A percentile compares a stretch with the other conserved stretches of the same genome.
These are phyloP conservation scores for Cercocebus atys DNA, from an alignment of 2,113 vertebrate species.

Conservation along the genomic window DNA sequence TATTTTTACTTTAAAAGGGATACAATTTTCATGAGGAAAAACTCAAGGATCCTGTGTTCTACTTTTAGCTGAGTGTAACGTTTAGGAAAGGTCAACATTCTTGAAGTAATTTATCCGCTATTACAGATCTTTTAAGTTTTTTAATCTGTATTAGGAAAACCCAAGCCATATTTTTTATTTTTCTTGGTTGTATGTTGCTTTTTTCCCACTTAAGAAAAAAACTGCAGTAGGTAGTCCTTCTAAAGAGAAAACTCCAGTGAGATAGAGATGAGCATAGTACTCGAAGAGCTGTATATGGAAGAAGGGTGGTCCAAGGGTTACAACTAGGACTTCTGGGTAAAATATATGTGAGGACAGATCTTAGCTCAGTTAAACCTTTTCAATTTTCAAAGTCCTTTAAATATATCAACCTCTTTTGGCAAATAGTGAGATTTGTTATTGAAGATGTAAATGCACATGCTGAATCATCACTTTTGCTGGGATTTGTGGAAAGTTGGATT, in stretches of 20 bases:
- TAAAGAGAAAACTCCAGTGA: neutral
- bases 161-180: neutral
- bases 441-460: neutral
- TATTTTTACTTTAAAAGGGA: neutral
- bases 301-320: neutral
- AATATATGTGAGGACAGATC: neutral
- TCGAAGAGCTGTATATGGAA: neutral
- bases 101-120: neutral
- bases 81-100: neutral
- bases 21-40: conserved; percentile 36
- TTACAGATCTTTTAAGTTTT: neutral
- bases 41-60: conserved; percentile 3
- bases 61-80: neutral
- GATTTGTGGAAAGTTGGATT: neutral
- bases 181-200: neutral
- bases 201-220: neutral
- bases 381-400: neutral
- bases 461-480: neutral
- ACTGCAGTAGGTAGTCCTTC: neutral
- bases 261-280: neutral
- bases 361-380: neutral
- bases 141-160: neutral
- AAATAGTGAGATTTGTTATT: neutral
- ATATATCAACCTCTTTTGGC: neutral
- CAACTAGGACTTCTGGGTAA: neutral